Conservation (phyloP, 92 coral and sea anemone genomes). For the Zoanthus solanderi region DNA sequence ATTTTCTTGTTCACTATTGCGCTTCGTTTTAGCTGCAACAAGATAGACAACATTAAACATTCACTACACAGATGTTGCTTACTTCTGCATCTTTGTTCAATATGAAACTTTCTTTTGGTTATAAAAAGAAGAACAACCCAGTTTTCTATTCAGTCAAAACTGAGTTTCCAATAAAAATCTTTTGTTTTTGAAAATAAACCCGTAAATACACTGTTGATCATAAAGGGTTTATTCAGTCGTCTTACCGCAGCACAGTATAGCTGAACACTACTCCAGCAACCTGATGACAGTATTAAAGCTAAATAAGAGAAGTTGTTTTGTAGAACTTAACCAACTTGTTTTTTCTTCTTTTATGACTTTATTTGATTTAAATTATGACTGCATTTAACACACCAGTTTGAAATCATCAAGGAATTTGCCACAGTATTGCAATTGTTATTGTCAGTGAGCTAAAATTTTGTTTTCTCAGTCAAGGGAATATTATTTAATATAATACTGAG, state of each 20-base stretch:
- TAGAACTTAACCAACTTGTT: conserved; percentile 4
- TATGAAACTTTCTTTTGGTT: not conserved
- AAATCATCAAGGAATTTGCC: not conserved
- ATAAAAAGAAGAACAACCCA: not conserved
- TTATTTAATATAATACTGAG: not conserved
- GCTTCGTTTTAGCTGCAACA: conserved; percentile 69
- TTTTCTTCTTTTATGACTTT: not conserved
- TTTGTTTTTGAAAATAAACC: not conserved
- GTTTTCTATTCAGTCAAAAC: not conserved
- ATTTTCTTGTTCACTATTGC: conserved; percentile 84
- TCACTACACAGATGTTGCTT: conserved; percentile 12
- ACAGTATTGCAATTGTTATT: not conserved
- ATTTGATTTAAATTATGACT: not conserved
- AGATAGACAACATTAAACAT: not conserved
- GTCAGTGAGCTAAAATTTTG: not conserved
- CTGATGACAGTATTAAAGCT: not conserved
- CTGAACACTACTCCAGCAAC: not conserved
- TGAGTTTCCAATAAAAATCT: not conserved
- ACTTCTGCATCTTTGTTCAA: not conserved
- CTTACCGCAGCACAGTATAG: too few relatives aligned
- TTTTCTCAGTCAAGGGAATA: not conserved
- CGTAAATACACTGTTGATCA: too few relatives aligned
- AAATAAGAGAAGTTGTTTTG: not conserved
- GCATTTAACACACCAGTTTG: not conserved
- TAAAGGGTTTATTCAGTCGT: too few relatives aligned